Conservation (phyloP, 2,113 vertebrate species). For the Seriola aureovittata region DNA sequence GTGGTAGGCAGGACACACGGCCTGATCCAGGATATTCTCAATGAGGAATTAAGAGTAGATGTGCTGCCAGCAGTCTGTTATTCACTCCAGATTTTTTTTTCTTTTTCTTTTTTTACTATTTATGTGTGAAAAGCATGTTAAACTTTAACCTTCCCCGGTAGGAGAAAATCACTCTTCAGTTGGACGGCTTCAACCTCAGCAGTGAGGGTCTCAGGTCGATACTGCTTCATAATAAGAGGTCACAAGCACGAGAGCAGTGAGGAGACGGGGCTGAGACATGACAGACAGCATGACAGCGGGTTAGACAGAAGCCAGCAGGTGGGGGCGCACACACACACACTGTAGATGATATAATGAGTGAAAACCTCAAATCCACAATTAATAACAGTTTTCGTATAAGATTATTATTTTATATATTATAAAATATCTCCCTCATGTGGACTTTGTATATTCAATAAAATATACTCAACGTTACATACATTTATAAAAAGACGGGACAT, state of each 20-base stretch:
- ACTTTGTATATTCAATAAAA: too few relatives aligned
- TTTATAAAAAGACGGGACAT: not conserved
- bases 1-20: too few relatives aligned
- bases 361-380: not conserved
- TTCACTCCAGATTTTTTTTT: too few relatives aligned
- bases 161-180: not conserved
- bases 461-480: not conserved
- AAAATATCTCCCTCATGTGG: not conserved
- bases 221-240: not conserved
- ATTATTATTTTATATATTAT: not conserved
- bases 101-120: too few relatives aligned
- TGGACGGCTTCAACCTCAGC: not conserved
- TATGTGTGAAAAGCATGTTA: too few relatives aligned
- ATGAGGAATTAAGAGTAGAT: too few relatives aligned
- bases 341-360: not conserved
- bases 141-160: not conserved
- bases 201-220: not conserved
- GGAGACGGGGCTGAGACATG: not conserved
- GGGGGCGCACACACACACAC: not conserved
- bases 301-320: not conserved
- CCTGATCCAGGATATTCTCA: too few relatives aligned
- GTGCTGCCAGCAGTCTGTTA: too few relatives aligned
- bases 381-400: not conserved
- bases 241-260: not conserved
- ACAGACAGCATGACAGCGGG: not conserved